A percentile compares a stretch with the other conserved stretches of the same genome.
These are phyloP conservation scores for Leucoma salicis DNA, from an alignment of 2,888 invertebrate species.

Conservation along the genomic window DNA sequence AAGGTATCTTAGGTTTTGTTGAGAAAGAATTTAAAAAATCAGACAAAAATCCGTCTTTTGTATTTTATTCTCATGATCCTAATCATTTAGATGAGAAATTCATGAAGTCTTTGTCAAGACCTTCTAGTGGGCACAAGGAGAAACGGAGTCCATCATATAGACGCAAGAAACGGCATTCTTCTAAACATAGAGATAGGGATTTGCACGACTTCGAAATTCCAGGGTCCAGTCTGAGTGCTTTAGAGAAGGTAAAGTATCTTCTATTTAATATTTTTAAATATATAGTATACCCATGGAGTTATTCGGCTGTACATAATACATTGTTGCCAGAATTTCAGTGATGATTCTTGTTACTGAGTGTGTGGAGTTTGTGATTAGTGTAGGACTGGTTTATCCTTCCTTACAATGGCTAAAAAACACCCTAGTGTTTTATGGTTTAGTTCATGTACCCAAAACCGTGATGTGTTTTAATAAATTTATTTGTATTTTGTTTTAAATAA, in stretches of 20 bases:
- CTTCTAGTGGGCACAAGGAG: constrained; percentile 75
- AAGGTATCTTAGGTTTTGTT: constrained; percentile 76
- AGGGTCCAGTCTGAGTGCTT: constrained; percentile 76
- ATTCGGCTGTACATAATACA: too few species aligned
- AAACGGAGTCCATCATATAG: constrained; percentile 74
- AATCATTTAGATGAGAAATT: constrained; percentile 73
- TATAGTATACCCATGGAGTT: too few species aligned
- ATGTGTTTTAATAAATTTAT: too few species aligned
- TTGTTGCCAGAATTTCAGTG: too few species aligned
- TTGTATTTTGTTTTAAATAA: too few species aligned
- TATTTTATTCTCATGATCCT: constrained; percentile 77
- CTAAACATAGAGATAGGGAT: constrained; percentile 69
- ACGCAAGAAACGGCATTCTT: constrained; percentile 74
- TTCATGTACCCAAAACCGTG: too few species aligned
- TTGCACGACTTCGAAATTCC: constrained; percentile 77
- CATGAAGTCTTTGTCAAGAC: constrained; percentile 67
- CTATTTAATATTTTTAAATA: too few species aligned
- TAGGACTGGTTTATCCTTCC: too few species aligned
- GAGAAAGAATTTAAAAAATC: constrained; percentile 78
- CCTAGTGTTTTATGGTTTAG: too few species aligned
- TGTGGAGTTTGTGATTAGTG: too few species aligned
- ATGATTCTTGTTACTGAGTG: too few species aligned
- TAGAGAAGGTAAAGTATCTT: constrained; percentile 60
- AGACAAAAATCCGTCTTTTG: constrained; percentile 73
- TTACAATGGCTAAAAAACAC: too few species aligned